A percentile compares a stretch with the other conserved stretches of the same genome.
Evolutionary conservation across 2,113 vertebrate species (phyloP).

Genomic region (Entomyzon cyanotis): DNA sequence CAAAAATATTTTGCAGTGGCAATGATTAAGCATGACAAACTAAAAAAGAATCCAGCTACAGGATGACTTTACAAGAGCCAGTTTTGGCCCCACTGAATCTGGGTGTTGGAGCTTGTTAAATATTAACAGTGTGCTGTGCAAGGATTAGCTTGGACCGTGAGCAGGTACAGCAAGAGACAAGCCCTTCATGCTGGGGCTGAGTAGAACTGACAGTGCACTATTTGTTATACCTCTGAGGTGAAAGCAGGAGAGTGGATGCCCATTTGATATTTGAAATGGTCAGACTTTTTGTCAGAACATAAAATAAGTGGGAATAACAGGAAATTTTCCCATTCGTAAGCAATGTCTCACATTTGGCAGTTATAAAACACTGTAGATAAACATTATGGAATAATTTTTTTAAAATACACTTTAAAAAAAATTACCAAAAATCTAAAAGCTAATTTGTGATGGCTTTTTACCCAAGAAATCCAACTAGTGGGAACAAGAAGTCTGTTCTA

Average conservation of each 20-base stretch:
- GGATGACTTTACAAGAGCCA: neutral
- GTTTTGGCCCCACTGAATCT: neutral
- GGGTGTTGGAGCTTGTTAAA: neutral
- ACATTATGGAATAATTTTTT: neutral
- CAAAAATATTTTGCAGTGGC: constrained; percentile 18
- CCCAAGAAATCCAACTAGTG: neutral
- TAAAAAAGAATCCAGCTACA: neutral
- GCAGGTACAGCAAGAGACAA: neutral
- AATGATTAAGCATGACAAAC: neutral
- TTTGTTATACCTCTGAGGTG: neutral
- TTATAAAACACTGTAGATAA: neutral
- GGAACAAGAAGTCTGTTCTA: neutral
- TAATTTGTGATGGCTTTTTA: neutral
- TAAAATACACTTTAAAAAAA: neutral
- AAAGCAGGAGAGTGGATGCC: neutral
- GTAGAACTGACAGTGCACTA: neutral
- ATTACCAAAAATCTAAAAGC: neutral
- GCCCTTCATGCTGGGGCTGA: neutral
- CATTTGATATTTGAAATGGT: neutral
- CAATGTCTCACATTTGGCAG: neutral
- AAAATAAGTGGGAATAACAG: neutral
- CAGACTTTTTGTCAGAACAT: neutral
- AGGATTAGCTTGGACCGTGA: neutral
- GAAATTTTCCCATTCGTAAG: neutral
- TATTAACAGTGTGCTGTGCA: neutral